A percentile compares a stretch with the other conserved stretches of the same genome.
Conservation (phyloP, 2,113 vertebrate genomes). For the Eulemur rufifrons region DNA sequence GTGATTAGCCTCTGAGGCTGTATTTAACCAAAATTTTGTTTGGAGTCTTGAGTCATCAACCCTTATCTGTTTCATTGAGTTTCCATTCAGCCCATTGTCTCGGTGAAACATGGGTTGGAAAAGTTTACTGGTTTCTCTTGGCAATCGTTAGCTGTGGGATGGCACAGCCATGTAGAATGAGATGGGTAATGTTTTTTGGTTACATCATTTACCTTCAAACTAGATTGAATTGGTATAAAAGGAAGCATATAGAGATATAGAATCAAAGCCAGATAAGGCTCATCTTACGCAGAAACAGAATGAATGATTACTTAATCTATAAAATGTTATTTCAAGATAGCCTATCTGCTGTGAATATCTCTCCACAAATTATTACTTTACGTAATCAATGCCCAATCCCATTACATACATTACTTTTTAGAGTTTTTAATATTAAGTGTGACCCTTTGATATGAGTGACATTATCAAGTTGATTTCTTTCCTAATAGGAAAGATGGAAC, state of each 20-base stretch:
- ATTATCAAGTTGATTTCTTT: conserved; percentile 17
- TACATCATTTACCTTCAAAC: conserved; percentile 28
- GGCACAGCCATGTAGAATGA: conserved; percentile 16
- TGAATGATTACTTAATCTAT: conserved; percentile 1
- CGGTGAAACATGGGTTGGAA: conserved; percentile 57
- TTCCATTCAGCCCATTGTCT: conserved; percentile 67
- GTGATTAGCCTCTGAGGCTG: conserved; percentile 52
- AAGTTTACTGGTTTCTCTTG: conserved; percentile 54
- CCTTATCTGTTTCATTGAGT: conserved; percentile 63
- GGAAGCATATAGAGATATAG: not conserved
- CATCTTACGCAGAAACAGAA: not conserved
- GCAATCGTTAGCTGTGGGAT: conserved; percentile 17
- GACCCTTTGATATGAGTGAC: not conserved
- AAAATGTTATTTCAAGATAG: not conserved
- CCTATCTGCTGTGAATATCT: not conserved
- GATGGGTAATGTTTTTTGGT: not conserved
- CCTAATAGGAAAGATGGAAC: not conserved
- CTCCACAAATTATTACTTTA: conserved; percentile 24
- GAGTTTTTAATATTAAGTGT: not conserved
- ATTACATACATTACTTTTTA: not conserved
- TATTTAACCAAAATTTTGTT: conserved; percentile 59
- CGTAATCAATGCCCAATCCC: not conserved
- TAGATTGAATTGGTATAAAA: conserved; percentile 34
- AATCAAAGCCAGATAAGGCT: conserved; percentile 33
- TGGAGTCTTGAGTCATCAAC: conserved; percentile 59